phyloP scores from a whole-genome alignment of 1,140 invertebrate genomes.

The Drosophila navojoa region DNA sequence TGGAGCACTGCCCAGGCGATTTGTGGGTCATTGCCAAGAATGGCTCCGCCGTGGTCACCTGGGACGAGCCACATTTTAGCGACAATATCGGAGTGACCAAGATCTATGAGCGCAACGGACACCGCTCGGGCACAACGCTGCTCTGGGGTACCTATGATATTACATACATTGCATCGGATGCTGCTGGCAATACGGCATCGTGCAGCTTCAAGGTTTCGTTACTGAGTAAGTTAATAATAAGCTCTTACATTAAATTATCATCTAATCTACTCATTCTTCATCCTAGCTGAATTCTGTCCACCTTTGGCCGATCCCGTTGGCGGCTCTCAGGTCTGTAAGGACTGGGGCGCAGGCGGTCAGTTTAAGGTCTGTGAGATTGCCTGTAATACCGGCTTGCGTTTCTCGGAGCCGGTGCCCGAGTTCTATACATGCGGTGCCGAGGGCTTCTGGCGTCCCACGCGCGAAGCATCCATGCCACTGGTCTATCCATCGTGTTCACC shows the following conservation, averaged over 20 bases:
- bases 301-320: slow-evolving; percentile 93
- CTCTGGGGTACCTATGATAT: slow-evolving; percentile 97
- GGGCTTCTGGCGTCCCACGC: slow-evolving; percentile 97
- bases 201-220: slow-evolving; percentile 98
- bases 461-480: slow-evolving; percentile 90
- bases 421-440: slow-evolving; percentile 98
- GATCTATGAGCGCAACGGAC: slow-evolving; percentile 93
- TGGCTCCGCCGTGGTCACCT: slow-evolving; percentile 95
- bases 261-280: neutral
- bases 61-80: slow-evolving; percentile 96
- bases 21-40: slow-evolving; percentile 97
- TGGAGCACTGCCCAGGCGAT: slow-evolving; percentile 96
- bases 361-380: slow-evolving; percentile 95
- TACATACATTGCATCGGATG: slow-evolving; percentile 96
- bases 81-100: slow-evolving; percentile 93
- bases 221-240: slow-evolving; percentile 87
- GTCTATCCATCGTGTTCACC: slow-evolving; percentile 95
- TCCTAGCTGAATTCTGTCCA: slow-evolving; percentile 94
- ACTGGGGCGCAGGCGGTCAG: slow-evolving; percentile 97
- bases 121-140: slow-evolving; percentile 95
- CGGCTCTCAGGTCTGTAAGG: slow-evolving; percentile 94
- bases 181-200: slow-evolving; percentile 93
- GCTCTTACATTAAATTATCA: neutral
- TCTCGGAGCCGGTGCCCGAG: slow-evolving; percentile 95
- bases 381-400: slow-evolving; percentile 93